phyloP scores from a whole-genome alignment of 2,113 vertebrate species.

The Chamaetylas fuelleborni region DNA sequence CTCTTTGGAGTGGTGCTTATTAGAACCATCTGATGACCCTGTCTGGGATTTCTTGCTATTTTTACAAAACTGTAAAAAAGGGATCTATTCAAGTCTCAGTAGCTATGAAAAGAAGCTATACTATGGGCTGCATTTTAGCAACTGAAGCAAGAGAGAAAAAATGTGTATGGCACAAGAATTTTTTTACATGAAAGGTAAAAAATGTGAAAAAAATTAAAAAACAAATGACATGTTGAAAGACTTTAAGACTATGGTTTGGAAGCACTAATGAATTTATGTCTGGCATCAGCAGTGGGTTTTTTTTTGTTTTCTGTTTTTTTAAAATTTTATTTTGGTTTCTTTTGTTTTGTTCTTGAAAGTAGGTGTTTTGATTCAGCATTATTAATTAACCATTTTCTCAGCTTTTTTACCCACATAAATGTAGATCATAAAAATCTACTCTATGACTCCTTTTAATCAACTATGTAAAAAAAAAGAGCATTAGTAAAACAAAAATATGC shows the following conservation, averaged over 20 bases:
- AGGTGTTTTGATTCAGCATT: neutral
- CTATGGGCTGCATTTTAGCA: neutral
- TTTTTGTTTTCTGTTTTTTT: neutral
- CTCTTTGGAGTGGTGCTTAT: neutral
- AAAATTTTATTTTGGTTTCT: neutral
- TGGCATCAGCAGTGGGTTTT: neutral
- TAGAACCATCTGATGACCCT: conserved; percentile 46
- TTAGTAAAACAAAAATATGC: neutral
- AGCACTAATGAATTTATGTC: conserved; percentile 1
- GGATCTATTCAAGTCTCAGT: neutral
- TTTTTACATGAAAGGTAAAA: neutral
- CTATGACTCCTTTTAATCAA: neutral
- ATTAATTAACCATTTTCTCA: neutral
- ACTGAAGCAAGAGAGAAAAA: neutral
- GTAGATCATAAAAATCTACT: neutral
- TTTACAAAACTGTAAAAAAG: neutral
- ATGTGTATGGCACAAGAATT: neutral
- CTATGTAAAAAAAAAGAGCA: neutral
- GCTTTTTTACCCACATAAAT: neutral
- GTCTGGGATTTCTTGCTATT: neutral
- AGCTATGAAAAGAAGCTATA: neutral
- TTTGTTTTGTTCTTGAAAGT: neutral
- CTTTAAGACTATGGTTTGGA: neutral
- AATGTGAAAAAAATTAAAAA: neutral
- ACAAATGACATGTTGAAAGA: neutral